Percentiles rank a stretch among this genome's conserved stretches.
These are phyloP conservation scores for Antidorcas marsupialis DNA, from an alignment of 2,113 vertebrate genomes.

Conservation along the genomic window DNA sequence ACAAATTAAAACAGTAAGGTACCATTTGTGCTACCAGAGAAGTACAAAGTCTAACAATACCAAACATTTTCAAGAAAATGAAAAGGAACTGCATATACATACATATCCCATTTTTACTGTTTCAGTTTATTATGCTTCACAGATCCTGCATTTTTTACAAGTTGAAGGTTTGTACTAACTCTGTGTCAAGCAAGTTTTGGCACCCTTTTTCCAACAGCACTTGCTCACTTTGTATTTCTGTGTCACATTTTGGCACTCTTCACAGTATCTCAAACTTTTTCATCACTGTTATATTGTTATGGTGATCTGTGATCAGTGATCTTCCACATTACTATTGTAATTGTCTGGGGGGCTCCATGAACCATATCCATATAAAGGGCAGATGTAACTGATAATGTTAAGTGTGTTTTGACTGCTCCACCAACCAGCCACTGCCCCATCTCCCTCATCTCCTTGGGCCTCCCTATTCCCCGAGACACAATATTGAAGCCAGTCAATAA, in stretches of 20 bases:
- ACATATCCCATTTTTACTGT: background rate
- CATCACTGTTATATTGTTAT: background rate
- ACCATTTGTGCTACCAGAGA: background rate
- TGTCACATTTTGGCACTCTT: background rate
- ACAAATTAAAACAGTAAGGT: conserved; percentile 12
- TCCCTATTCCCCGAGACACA: background rate
- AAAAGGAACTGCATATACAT: background rate
- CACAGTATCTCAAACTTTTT: background rate
- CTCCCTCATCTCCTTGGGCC: background rate
- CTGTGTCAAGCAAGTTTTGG: background rate
- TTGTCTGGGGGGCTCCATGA: background rate
- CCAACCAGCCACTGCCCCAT: background rate
- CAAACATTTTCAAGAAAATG: background rate
- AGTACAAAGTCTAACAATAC: background rate
- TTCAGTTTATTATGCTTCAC: background rate
- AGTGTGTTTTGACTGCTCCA: background rate
- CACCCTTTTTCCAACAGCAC: background rate
- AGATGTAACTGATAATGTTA: background rate
- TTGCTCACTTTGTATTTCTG: background rate
- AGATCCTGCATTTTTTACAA: background rate
- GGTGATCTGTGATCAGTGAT: background rate
- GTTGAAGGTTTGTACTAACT: background rate
- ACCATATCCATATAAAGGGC: background rate
- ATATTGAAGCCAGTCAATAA: background rate
- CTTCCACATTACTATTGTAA: background rate